Conservation (phyloP, 2,888 invertebrate genomes). For the Anoncus sp. region DNA sequence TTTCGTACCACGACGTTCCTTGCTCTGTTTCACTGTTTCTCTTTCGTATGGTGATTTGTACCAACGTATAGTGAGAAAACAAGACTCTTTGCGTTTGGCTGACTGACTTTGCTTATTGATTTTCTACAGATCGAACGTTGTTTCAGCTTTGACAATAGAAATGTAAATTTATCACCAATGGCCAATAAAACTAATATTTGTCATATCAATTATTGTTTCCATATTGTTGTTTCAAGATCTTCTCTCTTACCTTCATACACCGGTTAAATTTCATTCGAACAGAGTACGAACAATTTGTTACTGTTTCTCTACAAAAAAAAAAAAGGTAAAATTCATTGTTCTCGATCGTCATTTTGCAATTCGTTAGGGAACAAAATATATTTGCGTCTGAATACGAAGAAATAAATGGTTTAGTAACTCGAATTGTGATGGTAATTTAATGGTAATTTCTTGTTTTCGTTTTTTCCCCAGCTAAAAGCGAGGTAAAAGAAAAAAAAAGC, state of each 20-base stretch:
- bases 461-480: background rate
- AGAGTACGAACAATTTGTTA: background rate
- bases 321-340: background rate
- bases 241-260: background rate
- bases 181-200: background rate
- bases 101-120: background rate
- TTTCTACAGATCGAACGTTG: background rate
- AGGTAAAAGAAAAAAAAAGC: background rate
- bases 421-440: background rate
- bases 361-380: background rate
- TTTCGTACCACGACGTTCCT: constrained; percentile 50
- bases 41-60: constrained; percentile 25
- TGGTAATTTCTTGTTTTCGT: background rate
- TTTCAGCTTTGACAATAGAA: background rate
- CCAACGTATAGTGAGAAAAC: constrained; percentile 20
- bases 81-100: background rate
- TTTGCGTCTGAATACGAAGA: background rate
- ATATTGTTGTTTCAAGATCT: background rate
- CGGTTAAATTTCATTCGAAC: too few species aligned
- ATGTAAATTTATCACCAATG: background rate
- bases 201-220: background rate
- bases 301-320: background rate
- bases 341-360: background rate
- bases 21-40: constrained; percentile 31
- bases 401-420: background rate